These are phyloP conservation scores for Drosophila quinaria DNA, from an alignment of 2,888 invertebrate species.

Conservation along the genomic window DNA sequence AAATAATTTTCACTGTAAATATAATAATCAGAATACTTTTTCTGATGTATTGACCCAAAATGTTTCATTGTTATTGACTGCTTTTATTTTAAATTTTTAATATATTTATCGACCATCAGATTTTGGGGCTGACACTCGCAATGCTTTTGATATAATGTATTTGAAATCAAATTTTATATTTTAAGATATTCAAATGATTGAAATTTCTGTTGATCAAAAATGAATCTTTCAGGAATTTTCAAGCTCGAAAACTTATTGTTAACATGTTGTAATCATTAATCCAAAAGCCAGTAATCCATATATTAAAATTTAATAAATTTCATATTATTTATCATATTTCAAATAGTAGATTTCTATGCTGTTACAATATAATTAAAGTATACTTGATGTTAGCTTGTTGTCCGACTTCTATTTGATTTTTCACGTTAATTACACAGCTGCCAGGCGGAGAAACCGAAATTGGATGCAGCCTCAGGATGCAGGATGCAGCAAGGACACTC, in stretches of 20 bases:
- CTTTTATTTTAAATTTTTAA: background rate
- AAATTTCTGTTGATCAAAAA: too few relatives aligned
- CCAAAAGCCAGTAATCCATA: background rate
- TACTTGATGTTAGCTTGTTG: conserved; percentile 6
- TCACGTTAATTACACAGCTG: conserved; percentile 74
- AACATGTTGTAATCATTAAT: background rate
- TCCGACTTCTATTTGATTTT: conserved; percentile 56
- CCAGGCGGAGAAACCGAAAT: conserved; percentile 25
- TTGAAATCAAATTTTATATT: too few relatives aligned
- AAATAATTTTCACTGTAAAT: background rate
- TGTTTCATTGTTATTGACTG: background rate
- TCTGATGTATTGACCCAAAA: background rate
- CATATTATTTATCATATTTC: background rate
- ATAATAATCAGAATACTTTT: background rate
- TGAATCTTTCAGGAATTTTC: too few relatives aligned
- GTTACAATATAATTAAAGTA: conserved; percentile 3
- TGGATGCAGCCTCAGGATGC: conserved; percentile 11
- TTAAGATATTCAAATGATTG: too few relatives aligned
- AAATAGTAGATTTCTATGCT: background rate
- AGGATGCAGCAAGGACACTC: conserved; percentile 3
- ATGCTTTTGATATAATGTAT: too few relatives aligned
- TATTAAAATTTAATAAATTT: background rate
- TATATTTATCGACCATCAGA: background rate
- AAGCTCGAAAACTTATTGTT: background rate
- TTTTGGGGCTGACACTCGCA: background rate